A percentile compares a stretch with the other conserved stretches of the same genome.
Conservation (phyloP, 1,140 invertebrate genomes). For the Drosophila varians region DNA sequence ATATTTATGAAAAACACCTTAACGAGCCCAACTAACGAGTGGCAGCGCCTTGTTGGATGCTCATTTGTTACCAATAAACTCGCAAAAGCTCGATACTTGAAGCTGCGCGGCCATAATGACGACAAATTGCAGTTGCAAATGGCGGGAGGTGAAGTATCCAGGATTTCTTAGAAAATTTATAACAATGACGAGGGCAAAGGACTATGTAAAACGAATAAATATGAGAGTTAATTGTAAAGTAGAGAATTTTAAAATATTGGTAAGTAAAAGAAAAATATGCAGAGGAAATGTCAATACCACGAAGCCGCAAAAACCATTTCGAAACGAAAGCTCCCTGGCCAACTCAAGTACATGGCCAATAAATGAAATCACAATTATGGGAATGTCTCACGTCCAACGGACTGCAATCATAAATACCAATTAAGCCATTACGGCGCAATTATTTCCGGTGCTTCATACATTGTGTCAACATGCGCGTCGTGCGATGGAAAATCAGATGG, state of each 20-base stretch:
- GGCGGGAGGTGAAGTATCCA: conserved; percentile 1
- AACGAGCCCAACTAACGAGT: conserved; percentile 59
- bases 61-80: conserved; percentile 59
- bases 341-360: conserved; percentile 22
- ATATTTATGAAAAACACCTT: conserved; percentile 44
- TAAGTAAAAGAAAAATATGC: too few relatives aligned
- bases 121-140: conserved; percentile 64
- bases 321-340: conserved; percentile 7
- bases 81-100: conserved; percentile 35
- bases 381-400: conserved; percentile 42
- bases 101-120: conserved; percentile 48
- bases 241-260: too few relatives aligned
- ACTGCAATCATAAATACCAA: conserved; percentile 66
- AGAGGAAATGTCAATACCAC: background rate
- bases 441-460: conserved; percentile 44
- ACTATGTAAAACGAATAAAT: background rate
- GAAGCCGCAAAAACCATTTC: conserved; percentile 7
- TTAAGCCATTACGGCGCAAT: conserved; percentile 73
- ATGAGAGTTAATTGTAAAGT: too few relatives aligned
- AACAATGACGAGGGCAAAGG: conserved; percentile 18
- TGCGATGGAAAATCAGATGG: conserved; percentile 33
- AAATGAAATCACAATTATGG: conserved; percentile 40
- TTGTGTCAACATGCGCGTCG: conserved; percentile 39
- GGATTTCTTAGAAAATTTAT: conserved; percentile 43
- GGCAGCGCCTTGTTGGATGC: background rate